Evolutionary conservation across 2,797 vertebrate species (phyloP).

Genomic region (Chelmon rostratus): DNA sequence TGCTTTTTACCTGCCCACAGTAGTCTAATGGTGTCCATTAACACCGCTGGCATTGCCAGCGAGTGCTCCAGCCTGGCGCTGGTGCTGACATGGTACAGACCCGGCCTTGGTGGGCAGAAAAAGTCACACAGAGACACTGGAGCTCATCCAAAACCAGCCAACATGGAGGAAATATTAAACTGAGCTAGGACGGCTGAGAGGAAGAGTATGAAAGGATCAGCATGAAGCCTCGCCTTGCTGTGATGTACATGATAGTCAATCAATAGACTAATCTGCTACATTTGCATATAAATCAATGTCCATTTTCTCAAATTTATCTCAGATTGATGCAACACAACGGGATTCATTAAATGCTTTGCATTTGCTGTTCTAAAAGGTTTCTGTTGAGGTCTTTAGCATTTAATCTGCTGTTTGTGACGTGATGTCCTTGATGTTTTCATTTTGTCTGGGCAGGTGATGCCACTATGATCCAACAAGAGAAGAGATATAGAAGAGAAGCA

Average conservation of each 20-base stretch:
- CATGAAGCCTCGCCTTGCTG: constrained; percentile 33
- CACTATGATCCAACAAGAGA: background rate
- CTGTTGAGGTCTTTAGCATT: background rate
- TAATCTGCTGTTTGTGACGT: constrained; percentile 7
- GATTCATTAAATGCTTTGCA: constrained; percentile 27
- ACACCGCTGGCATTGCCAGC: constrained; percentile 58
- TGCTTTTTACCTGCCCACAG: constrained; percentile 57
- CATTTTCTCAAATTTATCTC: constrained; percentile 49
- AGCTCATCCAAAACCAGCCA: constrained; percentile 47
- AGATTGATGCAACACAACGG: constrained; percentile 28
- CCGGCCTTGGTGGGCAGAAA: constrained; percentile 30
- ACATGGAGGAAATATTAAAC: constrained; percentile 52
- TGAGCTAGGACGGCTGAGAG: constrained; percentile 24
- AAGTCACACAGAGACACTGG: constrained; percentile 44
- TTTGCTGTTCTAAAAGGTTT: background rate
- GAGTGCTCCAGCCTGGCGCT: constrained; percentile 47
- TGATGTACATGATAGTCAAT: constrained; percentile 37
- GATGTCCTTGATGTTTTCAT: background rate
- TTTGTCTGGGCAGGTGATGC: background rate
- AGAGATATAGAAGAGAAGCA: background rate
- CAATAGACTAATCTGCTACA: constrained; percentile 47
- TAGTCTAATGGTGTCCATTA: constrained; percentile 73
- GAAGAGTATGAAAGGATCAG: constrained; percentile 44
- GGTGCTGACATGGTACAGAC: constrained; percentile 42
- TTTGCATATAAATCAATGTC: constrained; percentile 53